A percentile compares a stretch with the other conserved stretches of the same genome.
Conservation (phyloP, 2,113 vertebrate genomes). For the Polyodon spathula region DNA sequence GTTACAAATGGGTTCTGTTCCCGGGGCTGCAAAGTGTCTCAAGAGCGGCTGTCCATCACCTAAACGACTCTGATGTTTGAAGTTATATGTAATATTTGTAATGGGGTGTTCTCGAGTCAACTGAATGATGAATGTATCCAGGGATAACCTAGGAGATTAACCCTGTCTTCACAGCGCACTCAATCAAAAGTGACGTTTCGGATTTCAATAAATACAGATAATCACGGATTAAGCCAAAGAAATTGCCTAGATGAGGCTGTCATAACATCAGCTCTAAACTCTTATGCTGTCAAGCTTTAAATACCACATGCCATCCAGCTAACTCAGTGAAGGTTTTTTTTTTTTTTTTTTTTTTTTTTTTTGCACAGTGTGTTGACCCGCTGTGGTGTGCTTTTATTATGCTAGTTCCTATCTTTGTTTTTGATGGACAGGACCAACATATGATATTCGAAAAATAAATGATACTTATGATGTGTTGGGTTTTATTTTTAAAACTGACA, state of each 20-base stretch:
- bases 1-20: constrained; percentile 2
- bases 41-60: constrained; percentile 14
- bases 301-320: too few species aligned
- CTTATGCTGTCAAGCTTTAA: background rate
- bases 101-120: constrained; percentile 23
- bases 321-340: too few species aligned
- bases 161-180: constrained; percentile 27
- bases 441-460: too few species aligned
- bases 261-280: constrained; percentile 13
- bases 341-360: too few species aligned
- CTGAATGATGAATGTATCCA: constrained; percentile 31
- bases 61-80: constrained; percentile 21
- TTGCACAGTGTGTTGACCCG: too few species aligned
- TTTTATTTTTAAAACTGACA: too few species aligned
- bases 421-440: too few species aligned
- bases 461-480: too few species aligned
- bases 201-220: constrained; percentile 15
- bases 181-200: constrained; percentile 25
- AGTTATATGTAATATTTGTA: constrained; percentile 22
- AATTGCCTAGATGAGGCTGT: constrained; percentile 6
- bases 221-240: constrained; percentile 8
- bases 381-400: too few species aligned
- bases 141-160: constrained; percentile 33
- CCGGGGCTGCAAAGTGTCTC: background rate
- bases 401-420: too few species aligned